Percentiles rank a stretch among this genome's conserved stretches.
Evolutionary conservation across 2,888 invertebrate species (phyloP).

Genomic region (Mesoligia furuncula): DNA sequence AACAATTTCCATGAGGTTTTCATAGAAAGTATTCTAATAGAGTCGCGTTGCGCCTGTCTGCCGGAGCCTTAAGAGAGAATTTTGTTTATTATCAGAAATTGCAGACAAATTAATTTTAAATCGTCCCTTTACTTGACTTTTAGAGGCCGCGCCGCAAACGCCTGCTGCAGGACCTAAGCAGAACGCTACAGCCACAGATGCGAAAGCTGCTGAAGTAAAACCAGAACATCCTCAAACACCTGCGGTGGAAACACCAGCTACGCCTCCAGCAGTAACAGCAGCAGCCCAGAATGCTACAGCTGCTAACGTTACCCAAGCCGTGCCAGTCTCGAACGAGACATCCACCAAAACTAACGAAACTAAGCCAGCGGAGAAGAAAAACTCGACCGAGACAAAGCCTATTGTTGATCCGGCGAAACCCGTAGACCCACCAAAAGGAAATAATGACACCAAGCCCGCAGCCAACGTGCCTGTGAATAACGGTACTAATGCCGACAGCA

Average conservation of each 20-base stretch:
- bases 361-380: constrained; percentile 38
- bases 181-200: not conserved
- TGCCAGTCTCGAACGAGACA: constrained; percentile 23
- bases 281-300: constrained; percentile 11
- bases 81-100: not conserved
- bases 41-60: not conserved
- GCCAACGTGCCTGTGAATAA: constrained; percentile 38
- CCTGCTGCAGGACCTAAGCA: not conserved
- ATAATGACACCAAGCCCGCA: constrained; percentile 24
- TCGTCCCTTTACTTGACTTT: constrained; percentile 15
- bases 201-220: not conserved
- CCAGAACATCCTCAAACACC: not conserved
- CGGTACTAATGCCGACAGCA: constrained; percentile 53
- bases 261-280: not conserved
- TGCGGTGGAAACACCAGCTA: not conserved
- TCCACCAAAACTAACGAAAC: constrained; percentile 21
- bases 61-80: not conserved
- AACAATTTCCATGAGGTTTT: not conserved
- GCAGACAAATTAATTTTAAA: not conserved
- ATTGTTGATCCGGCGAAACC: constrained; percentile 21
- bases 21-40: not conserved
- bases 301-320: constrained; percentile 12
- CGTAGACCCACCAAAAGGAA: constrained; percentile 32
- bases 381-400: constrained; percentile 43
- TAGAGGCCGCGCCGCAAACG: constrained; percentile 3